Evolutionary conservation across 2,113 vertebrate species (phyloP).

Genomic region (Lampris megalopsis): DNA sequence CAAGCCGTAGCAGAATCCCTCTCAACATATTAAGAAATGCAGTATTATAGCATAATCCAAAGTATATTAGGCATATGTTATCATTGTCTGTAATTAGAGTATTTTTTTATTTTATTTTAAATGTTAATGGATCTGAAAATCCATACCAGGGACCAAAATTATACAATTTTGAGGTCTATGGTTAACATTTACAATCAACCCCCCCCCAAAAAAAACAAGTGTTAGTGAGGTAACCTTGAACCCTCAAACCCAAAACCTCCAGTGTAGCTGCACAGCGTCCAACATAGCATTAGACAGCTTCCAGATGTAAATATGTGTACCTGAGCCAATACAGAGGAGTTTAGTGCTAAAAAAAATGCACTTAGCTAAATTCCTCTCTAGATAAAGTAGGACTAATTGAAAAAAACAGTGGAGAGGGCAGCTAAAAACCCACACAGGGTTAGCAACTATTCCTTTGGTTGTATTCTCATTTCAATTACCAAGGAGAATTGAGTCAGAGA

Average conservation of each 20-base stretch:
- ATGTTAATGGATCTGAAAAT: too few species aligned
- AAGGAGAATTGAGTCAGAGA: background rate
- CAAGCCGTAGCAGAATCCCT: too few species aligned
- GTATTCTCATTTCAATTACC: background rate
- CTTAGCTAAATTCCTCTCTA: constrained; percentile 46
- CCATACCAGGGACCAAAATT: too few species aligned
- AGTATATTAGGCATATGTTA: too few species aligned
- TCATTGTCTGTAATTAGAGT: too few species aligned
- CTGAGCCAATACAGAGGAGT: constrained; percentile 38
- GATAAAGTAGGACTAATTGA: constrained; percentile 50
- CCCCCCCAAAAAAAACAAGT: background rate
- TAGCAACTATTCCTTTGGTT: constrained; percentile 4
- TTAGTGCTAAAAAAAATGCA: constrained; percentile 15
- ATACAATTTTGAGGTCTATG: too few species aligned
- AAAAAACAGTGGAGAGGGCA: constrained; percentile 41
- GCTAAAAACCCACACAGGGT: constrained; percentile 33
- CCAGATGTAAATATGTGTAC: constrained; percentile 25
- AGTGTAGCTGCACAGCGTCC: background rate
- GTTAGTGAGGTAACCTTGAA: constrained; percentile 13
- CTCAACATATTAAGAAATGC: too few species aligned
- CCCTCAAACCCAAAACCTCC: constrained; percentile 16
- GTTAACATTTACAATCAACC: too few species aligned
- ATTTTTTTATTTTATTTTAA: too few species aligned
- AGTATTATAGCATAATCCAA: too few species aligned
- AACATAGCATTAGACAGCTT: constrained; percentile 32